Evolutionary conservation across 1,140 invertebrate genomes (phyloP), one percentile per base, ranked within the genome.

Genomic region (Drosophila kepulauana): DNA sequence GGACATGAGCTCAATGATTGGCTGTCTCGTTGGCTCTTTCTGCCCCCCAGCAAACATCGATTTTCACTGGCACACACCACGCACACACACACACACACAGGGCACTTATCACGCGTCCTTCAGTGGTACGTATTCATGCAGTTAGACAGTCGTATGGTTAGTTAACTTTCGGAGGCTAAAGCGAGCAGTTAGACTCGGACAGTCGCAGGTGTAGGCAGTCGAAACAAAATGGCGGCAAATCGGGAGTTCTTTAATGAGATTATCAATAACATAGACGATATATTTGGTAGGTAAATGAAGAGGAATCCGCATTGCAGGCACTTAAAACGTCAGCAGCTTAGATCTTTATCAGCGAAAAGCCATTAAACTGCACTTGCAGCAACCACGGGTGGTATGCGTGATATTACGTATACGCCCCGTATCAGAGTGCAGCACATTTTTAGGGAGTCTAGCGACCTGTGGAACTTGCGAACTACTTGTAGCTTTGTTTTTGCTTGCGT

Each of bases 181-280:
- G 71, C 52, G 68, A 52, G 67, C 68, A 71, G 73, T 75, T 66
- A 46, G 41, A 35, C 48, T 67, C 69, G 41, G 61, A 59, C 56
- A 63, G 57, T 51, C 13, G 38, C 10, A 11, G 15, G 6, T 28
- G 11, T 13, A 57, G 13, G 1, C 10, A 10, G 15, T 20, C 13
- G 1, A 33, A 59, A 61, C 49, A 72, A 74, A 89, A 87, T 81
- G 77, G 81, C 82, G 64, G 86, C 75, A 67, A 81, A 91, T 81
- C 81, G 91, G 61, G 87, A 91, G 61, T 92, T 91, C 51, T 89
- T 92, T 58, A 91, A 91, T 48, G 76, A 92, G 75, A 87, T 92
- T 54, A 92, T 92, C 58, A 71, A 73, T 30, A 92, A 92, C 81
- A 91, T 92, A 58, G 91, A 92, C 69, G 91, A 92, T 57, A 81